Evolutionary conservation across 2,888 invertebrate genomes (phyloP).

Genomic region (Eristalis pertinax): DNA sequence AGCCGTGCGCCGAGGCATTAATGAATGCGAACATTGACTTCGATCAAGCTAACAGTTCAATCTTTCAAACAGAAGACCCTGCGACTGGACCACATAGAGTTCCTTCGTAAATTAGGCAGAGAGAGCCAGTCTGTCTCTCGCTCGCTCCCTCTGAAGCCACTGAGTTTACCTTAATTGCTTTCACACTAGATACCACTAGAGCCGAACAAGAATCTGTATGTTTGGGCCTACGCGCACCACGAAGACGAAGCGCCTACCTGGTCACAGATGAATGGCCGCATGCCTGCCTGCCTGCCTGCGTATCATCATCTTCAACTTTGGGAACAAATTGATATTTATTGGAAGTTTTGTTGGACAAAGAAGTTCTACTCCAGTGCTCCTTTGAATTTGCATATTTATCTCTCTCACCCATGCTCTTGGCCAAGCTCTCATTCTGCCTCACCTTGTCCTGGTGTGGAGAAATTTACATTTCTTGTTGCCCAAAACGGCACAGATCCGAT

Average conservation of each 20-base stretch:
- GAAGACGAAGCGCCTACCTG: not conserved
- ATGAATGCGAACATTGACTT: slow-evolving; percentile 63
- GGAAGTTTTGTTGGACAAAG: slow-evolving; percentile 42
- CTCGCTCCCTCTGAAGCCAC: not conserved
- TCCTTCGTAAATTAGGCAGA: slow-evolving; percentile 52
- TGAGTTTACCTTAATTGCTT: slow-evolving; percentile 38
- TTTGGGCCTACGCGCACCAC: slow-evolving; percentile 34
- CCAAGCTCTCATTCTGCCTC: not conserved
- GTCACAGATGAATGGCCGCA: slow-evolving; percentile 12
- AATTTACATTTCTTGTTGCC: slow-evolving; percentile 44
- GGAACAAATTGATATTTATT: slow-evolving; percentile 70
- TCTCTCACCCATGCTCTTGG: not conserved
- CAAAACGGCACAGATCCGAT: not conserved
- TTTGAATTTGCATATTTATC: slow-evolving; percentile 57
- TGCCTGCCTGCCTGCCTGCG: not conserved
- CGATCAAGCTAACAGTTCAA: slow-evolving; percentile 66
- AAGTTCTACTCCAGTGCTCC: slow-evolving; percentile 22
- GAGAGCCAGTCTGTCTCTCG: slow-evolving; percentile 17
- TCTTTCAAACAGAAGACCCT: slow-evolving; percentile 46
- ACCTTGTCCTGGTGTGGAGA: not conserved
- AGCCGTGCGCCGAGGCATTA: slow-evolving; percentile 48
- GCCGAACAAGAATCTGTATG: not conserved
- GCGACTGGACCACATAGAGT: not conserved
- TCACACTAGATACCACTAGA: slow-evolving; percentile 47
- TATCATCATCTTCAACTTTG: slow-evolving; percentile 46